Evolutionary conservation across 2,888 invertebrate species (phyloP), one percentile per base, ranked within the genome.

Genomic region (Eupithecia subumbrata): DNA sequence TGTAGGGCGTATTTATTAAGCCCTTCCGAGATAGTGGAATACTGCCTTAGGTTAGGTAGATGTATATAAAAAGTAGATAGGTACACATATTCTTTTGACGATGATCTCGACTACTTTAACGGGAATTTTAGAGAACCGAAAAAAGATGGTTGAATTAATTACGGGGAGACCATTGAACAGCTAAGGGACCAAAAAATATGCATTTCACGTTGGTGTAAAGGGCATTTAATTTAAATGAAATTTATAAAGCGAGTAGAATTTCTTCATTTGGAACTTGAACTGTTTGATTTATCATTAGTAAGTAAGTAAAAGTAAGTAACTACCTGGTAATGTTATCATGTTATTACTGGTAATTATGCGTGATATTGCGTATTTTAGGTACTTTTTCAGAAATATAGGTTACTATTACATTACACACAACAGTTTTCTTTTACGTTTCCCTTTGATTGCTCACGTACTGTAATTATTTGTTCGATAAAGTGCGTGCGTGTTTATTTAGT

Each of bases 11-110:
- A 76, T 78, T 79, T 78, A 75, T 74, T 48, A 48, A 77, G 64
- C 81, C 75, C 78, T 81, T 81, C 74, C 77, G 60, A 25, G 22
- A 22, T 56, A 52, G 11, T 56, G 22, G 22, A 56, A 56, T 22
- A 60, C 60, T 60, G 25, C n/a, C 56, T 2, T 34, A 34, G 37
- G 12, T 64, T n/a, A 30, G 16, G 45, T 48, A 48, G 43, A 18
- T 5, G 45, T 7, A 48, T 9, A 16, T 30, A 63, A 0, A 14
- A 12, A 63, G 30, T 30, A 30, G 12, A 3, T 30, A 30, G 12
- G 30, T 30, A 30, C 30, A 30, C 2, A 64, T 64, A 64, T 22
- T 56, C 56, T 22, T 22, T 22, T 30, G 30, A 30, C 22, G 22
- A 22, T 0, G 11, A 12, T 56, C 22, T n/a, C n/a, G n/a, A 52